Conservation (phyloP, 1,140 invertebrate species). For the Ips nitidus region DNA sequence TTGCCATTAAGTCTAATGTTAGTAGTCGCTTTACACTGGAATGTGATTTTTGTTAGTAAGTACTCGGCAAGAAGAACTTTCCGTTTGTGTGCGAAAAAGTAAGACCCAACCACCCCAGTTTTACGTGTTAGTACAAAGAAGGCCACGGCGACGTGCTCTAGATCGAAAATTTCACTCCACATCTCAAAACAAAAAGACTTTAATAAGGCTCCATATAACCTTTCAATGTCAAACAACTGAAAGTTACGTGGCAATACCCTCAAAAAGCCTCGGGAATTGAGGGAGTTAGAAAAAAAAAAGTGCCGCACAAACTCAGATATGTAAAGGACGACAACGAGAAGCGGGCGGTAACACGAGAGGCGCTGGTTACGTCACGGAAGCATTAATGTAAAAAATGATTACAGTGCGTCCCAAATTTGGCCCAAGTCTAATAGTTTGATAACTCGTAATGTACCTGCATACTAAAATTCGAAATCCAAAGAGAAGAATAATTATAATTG, state of each 20-base stretch:
- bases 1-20: conserved; percentile 6
- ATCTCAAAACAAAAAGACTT: no score
- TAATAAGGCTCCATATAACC: no score
- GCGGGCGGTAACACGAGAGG: background rate
- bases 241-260: no score
- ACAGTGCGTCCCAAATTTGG: background rate
- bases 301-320: background rate
- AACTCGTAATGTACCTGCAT: no score
- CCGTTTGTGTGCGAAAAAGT: background rate
- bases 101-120: conserved; percentile 35
- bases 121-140: conserved; percentile 7
- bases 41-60: conserved; percentile 21
- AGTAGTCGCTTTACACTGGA: conserved; percentile 16
- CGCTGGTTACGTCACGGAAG: background rate
- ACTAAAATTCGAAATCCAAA: no score
- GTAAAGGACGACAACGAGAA: background rate
- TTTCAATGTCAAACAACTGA: no score
- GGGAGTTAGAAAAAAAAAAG: no score
- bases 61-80: background rate
- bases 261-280: no score
- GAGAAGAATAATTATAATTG: no score
- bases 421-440: background rate
- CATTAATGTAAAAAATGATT: background rate
- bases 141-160: background rate
- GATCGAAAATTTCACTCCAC: background rate